These are phyloP conservation scores for Lagria hirta DNA, from an alignment of 2,888 invertebrate species.

Conservation along the genomic window DNA sequence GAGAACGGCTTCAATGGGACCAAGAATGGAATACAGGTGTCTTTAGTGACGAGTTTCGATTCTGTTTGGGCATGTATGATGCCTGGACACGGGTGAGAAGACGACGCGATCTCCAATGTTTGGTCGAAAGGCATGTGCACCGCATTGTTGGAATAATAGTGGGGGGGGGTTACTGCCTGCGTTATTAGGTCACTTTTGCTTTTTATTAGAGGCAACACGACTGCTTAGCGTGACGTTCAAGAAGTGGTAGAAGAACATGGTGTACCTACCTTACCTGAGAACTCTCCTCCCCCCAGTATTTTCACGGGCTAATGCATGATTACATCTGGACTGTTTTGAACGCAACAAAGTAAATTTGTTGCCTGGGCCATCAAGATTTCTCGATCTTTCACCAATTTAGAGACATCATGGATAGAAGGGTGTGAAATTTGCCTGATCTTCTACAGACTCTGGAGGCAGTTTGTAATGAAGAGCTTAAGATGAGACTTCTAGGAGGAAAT, in stretches of 20 bases:
- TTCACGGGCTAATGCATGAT: conserved; percentile 15
- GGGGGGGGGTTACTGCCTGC: conserved; percentile 14
- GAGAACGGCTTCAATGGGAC: too few species aligned
- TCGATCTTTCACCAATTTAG: too few species aligned
- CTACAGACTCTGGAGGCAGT: too few species aligned
- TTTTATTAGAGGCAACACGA: conserved; percentile 17
- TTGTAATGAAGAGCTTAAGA: too few species aligned
- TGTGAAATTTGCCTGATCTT: too few species aligned
- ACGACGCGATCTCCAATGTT: conserved; percentile 2
- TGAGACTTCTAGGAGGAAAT: too few species aligned
- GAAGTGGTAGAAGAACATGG: conserved; percentile 11
- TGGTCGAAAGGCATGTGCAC: conserved; percentile 4
- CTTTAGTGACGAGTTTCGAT: conserved; percentile 8
- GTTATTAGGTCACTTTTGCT: conserved; percentile 16
- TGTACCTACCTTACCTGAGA: conserved; percentile 8
- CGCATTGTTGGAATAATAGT: conserved; percentile 9
- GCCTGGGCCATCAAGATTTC: too few species aligned
- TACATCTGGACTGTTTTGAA: conserved; percentile 2
- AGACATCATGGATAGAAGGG: too few species aligned
- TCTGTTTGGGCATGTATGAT: conserved; percentile 3
- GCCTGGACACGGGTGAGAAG: too few species aligned
- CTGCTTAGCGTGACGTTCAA: conserved; percentile 10
- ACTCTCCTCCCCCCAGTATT: background rate
- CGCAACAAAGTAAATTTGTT: background rate
- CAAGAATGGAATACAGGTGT: conserved; percentile 10